These are phyloP conservation scores for Encarsia formosa DNA, from an alignment of 2,888 invertebrate species.

Conservation along the genomic window DNA sequence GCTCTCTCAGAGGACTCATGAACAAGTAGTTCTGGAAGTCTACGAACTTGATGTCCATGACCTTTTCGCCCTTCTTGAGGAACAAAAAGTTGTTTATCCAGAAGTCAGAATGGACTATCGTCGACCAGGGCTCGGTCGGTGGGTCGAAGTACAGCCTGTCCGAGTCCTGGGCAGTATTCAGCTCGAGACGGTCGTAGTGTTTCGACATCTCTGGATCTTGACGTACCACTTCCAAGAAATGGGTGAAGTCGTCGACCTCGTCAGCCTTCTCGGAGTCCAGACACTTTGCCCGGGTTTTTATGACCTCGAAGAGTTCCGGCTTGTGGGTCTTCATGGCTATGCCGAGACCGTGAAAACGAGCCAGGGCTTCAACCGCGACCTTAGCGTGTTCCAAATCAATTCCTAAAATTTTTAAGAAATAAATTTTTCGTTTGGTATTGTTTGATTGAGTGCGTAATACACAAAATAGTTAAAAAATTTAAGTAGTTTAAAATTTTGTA, in stretches of 20 bases:
- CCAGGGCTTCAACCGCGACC: constrained; percentile 40
- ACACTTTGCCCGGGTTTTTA: constrained; percentile 39
- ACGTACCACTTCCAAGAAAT: constrained; percentile 39
- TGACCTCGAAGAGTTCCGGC: constrained; percentile 40
- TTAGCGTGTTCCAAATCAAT: not conserved
- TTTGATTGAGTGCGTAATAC: too few species aligned
- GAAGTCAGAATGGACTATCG: constrained; percentile 57
- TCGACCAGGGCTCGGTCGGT: constrained; percentile 52
- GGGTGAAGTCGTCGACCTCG: constrained; percentile 52
- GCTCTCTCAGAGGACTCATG: not conserved
- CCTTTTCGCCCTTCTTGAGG: not conserved
- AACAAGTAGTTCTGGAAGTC: constrained; percentile 41
- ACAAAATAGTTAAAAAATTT: too few species aligned
- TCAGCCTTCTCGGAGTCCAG: constrained; percentile 51
- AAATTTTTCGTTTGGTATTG: too few species aligned
- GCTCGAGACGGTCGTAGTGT: not conserved
- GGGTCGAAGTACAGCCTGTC: constrained; percentile 46
- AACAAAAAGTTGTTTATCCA: constrained; percentile 63
- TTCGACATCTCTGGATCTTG: not conserved
- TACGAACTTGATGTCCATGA: constrained; percentile 54
- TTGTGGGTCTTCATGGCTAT: constrained; percentile 54
- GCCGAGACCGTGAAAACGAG: constrained; percentile 59
- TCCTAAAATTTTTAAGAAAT: not conserved
- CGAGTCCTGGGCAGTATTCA: constrained; percentile 32
- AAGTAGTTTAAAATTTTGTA: too few species aligned